Base-by-base conservation (phyloP, 2,797 vertebrate species). In the Silurus lanzhouensis region DNA sequence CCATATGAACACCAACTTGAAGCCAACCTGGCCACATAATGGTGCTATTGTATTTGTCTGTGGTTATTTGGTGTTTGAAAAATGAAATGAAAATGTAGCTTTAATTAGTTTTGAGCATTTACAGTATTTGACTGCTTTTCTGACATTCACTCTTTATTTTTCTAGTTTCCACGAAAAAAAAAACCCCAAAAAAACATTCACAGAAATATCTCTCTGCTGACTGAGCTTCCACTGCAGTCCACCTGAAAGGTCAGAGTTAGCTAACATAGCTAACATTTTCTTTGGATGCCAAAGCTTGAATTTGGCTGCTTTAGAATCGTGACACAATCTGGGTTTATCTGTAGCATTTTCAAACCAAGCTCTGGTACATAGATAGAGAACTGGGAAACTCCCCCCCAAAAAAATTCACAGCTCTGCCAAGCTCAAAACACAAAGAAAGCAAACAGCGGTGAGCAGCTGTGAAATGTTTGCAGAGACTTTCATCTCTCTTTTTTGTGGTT, bases 391-490 rank as follows among this genome's bases (percentile, higher is more conserved):
- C 87, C 81, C 76, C 12, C 6, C 4, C 48, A 44, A 46, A 75
- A 71, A 71, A 31, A 44, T 81, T 78, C 68, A 86, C 46, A 79
- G 79, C 83, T 78, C 72, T 58, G 79, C 71, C 72, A 48, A 60
- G 70, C 68, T 85, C 17, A 84, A 81, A 75, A 82, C 67, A 86
- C 86, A 71, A 76, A 60, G 46, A 85, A 84, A 61, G 44, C 67
- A 87, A 83, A 84, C 85, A 86, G 61, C 87, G 87, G 86, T 81
- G 88, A 92, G 93, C 93, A 93, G 92, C 92, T 94, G 93, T 86
- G 90, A 90, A 92, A 92, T 93, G 92, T 94, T 94, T 94, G 91
- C 87, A 5, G 63, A 88, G 91, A 87, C 89, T 88, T 92, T 92
- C 77, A 88, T 92, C 92, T 91, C 87, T 75, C 4, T 52, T 90